Conservation (phyloP, 2,888 invertebrate genomes). For the Laothoe populi region DNA sequence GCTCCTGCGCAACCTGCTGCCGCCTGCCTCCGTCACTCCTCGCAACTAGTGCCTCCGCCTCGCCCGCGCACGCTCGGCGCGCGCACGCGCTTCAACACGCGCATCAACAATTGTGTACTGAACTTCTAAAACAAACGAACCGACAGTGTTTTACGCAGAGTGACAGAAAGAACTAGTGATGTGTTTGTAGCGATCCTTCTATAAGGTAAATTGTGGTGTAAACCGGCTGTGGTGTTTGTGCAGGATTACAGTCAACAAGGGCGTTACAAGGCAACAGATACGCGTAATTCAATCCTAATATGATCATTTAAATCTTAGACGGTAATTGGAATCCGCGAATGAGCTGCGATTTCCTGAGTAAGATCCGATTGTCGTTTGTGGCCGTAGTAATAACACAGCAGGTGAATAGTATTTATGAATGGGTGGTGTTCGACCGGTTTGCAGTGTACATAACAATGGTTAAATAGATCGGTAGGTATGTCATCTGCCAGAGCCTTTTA, state of each 20-base stretch:
- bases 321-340: conserved; percentile 21
- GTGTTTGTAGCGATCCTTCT: conserved; percentile 50
- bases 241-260: conserved; percentile 54
- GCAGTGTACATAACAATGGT: conserved; percentile 61
- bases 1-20: conserved; percentile 75
- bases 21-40: conserved; percentile 69
- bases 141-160: conserved; percentile 55
- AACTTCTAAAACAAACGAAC: conserved; percentile 51
- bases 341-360: background rate
- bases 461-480: conserved; percentile 62
- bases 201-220: conserved; percentile 59
- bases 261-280: conserved; percentile 57
- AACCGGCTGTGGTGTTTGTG: conserved; percentile 42
- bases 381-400: conserved; percentile 50
- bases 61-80: conserved; percentile 64
- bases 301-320: conserved; percentile 25
- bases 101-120: conserved; percentile 40
- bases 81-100: conserved; percentile 51
- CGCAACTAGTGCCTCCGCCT: conserved; percentile 69
- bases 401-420: conserved; percentile 67
- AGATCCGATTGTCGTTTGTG: background rate
- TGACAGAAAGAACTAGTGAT: conserved; percentile 63
- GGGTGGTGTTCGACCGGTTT: conserved; percentile 59
- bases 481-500: conserved; percentile 54
- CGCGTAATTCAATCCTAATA: conserved; percentile 32